Percentiles rank a stretch among this genome's conserved stretches.
Evolutionary conservation across 2,888 invertebrate species (phyloP).

Genomic region (Limnephilus marmoratus): DNA sequence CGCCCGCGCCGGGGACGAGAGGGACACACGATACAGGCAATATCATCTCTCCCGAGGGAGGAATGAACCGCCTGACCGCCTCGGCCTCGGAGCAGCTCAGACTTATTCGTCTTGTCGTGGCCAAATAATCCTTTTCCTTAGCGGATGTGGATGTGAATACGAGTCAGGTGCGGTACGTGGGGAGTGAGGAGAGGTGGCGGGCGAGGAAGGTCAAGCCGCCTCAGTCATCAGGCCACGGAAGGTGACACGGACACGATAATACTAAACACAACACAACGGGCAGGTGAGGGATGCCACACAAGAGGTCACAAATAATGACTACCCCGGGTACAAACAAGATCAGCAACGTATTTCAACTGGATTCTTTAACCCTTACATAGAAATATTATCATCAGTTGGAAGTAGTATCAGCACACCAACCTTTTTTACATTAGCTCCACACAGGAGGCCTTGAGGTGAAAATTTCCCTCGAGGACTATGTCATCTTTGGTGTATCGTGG

Average conservation of each 20-base stretch:
- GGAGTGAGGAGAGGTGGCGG: background rate
- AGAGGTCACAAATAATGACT: background rate
- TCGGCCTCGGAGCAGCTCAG: constrained; percentile 11
- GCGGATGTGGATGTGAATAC: background rate
- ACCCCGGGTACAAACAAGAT: too few species aligned
- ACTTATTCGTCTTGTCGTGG: background rate
- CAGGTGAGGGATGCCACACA: background rate
- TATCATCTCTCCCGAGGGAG: constrained; percentile 41
- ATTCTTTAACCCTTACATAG: too few species aligned
- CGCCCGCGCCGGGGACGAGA: background rate
- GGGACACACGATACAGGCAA: background rate
- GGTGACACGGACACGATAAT: too few species aligned
- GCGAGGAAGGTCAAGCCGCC: constrained; percentile 9
- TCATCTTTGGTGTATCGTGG: too few species aligned
- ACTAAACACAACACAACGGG: background rate
- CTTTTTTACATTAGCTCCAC: too few species aligned
- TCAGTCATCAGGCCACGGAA: background rate
- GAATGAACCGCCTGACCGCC: constrained; percentile 47
- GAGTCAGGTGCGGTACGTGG: constrained; percentile 11
- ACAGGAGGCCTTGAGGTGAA: too few species aligned
- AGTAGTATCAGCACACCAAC: too few species aligned
- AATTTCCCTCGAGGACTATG: too few species aligned
- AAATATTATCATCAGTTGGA: too few species aligned
- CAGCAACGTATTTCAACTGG: too few species aligned
- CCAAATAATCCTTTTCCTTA: constrained; percentile 41